A percentile compares a stretch with the other conserved stretches of the same genome.
Evolutionary conservation across 1,140 invertebrate species (phyloP).

Genomic region (Paracyclopina nana): DNA sequence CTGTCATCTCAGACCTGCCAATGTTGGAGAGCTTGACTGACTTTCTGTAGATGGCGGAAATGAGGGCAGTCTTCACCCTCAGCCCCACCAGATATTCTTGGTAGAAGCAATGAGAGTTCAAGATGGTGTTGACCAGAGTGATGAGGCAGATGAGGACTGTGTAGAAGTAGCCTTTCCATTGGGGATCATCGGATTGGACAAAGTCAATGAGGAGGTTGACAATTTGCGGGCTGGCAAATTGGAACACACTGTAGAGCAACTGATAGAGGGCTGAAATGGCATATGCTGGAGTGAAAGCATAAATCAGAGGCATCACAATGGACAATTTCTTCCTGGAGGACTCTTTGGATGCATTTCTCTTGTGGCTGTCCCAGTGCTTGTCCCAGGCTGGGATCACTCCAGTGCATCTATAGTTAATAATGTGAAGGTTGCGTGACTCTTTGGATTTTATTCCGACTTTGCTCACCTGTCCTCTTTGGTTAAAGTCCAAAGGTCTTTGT

Average conservation of each 20-base stretch:
- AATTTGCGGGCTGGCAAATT: slow-evolving; percentile 16
- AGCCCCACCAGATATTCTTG: slow-evolving; percentile 76
- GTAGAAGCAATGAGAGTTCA: slow-evolving; percentile 77
- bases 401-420: neutral
- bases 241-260: neutral
- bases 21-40: slow-evolving; percentile 23
- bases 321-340: neutral
- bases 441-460: slow-evolving; percentile 24
- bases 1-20: slow-evolving; percentile 3
- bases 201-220: slow-evolving; percentile 21
- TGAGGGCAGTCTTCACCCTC: slow-evolving; percentile 69
- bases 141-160: slow-evolving; percentile 43
- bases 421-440: neutral
- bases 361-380: slow-evolving; percentile 47
- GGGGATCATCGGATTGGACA: slow-evolving; percentile 25
- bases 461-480: slow-evolving; percentile 57
- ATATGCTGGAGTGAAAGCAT: neutral
- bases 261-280: neutral
- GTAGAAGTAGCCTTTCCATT: slow-evolving; percentile 36
- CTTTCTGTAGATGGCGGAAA: slow-evolving; percentile 83
- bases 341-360: neutral
- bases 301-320: neutral
- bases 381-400: slow-evolving; percentile 57
- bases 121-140: slow-evolving; percentile 64
- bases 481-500: slow-evolving; percentile 66